phyloP scores from a whole-genome alignment of 2,113 vertebrate genomes.

The Halcyon malimbica region DNA sequence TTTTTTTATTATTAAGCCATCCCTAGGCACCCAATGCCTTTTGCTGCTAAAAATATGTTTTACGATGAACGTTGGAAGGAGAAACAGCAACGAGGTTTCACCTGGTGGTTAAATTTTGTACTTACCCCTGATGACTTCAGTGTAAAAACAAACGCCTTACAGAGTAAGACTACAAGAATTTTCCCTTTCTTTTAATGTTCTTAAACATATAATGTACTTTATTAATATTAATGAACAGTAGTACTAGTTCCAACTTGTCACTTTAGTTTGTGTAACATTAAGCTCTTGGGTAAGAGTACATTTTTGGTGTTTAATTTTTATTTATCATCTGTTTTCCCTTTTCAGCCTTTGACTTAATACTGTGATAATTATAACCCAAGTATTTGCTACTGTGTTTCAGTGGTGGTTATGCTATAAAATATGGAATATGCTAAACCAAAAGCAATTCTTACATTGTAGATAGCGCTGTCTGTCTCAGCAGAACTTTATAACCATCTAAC shows the following conservation, averaged over 20 bases:
- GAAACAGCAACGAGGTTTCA: conserved; percentile 93
- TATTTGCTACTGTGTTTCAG: background rate
- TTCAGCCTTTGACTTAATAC: background rate
- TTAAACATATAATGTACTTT: background rate
- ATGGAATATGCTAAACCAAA: background rate
- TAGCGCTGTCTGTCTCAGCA: background rate
- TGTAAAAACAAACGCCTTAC: conserved; percentile 83
- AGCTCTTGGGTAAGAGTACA: background rate
- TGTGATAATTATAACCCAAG: background rate
- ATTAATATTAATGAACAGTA: background rate
- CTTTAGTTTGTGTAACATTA: background rate
- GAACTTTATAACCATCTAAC: background rate
- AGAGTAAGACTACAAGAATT: conserved; percentile 76
- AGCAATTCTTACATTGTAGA: background rate
- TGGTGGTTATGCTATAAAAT: background rate
- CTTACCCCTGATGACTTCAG: conserved; percentile 94
- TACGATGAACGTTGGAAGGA: conserved; percentile 97
- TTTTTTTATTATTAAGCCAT: conserved; percentile 75
- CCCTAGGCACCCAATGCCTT: conserved; percentile 93
- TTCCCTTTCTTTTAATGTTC: background rate
- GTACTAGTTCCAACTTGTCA: background rate
- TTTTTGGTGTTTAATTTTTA: background rate
- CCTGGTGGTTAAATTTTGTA: conserved; percentile 96
- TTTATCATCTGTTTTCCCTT: background rate
- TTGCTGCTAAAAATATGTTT: conserved; percentile 96